Base-by-base conservation (phyloP, 2,888 invertebrate species). In the Drosophila greeni region DNA sequence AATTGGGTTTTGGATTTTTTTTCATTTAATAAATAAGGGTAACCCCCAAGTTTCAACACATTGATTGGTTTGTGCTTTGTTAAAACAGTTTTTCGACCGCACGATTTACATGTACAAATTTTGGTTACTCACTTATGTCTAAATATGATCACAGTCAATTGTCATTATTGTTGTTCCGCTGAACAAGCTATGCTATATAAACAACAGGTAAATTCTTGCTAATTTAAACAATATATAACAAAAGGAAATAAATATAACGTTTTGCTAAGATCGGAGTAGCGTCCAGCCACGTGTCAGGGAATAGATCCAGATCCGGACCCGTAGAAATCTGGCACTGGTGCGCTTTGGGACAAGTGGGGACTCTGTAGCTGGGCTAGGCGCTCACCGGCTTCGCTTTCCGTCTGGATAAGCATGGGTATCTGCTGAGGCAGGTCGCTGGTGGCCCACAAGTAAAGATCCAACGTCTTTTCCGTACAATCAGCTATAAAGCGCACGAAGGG, bases 401-500 rank as follows among this genome's bases (percentile, higher is more conserved):
- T 83, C 72, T 86, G 85, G 29, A 85, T 92, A n/a, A 93, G 90
- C 69, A 93, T 92, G 0, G 93, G 93, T 64, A 93, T 92, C 89
- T 92, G 91, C 83, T 92, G 92, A 0, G 92, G 91, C 84, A 92
- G 92, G 86, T 95, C 94, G 75, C 92, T 93, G 0, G 94, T 94
- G 0, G 95, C 94, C 94, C 94, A 94, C 11, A 97, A 88, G 87
- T 96, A 97, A 49, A 96, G 91, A 88, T 97, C 96, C 31, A 97
- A 87, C 0, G 96, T 97, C 75, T 94, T 92, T 85, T 97, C 97
- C 0, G 97, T 96, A 85, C 95, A 95, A 80, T 95, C 94, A 0
- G 97, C 97, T 79, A 99, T 97, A 88, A 99, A 99, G 72, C 99
- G 92, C 2, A 98, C 94, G 90, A 99, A 99, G 0, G 98, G 98